These are phyloP conservation scores for Ariopsis seemanni DNA, from an alignment of 2,113 vertebrate species.

Conservation along the genomic window DNA sequence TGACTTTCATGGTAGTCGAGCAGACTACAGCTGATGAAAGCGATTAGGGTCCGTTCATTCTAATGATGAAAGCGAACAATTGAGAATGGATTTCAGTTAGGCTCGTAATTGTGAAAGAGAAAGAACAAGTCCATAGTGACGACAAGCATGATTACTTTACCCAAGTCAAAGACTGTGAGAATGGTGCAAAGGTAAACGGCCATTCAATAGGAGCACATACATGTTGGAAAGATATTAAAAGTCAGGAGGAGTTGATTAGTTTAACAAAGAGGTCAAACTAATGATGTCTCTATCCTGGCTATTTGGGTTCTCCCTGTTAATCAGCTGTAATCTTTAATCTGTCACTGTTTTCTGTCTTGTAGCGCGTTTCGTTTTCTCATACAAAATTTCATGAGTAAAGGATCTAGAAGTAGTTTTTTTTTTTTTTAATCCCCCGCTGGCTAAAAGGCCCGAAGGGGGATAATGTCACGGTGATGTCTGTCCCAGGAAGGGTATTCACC, in stretches of 20 bases:
- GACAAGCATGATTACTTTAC: not conserved
- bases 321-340: slow-evolving; percentile 53
- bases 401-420: not conserved
- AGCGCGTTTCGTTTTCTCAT: slow-evolving; percentile 7
- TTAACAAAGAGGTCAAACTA: not conserved
- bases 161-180: not conserved
- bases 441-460: too few species aligned
- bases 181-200: not conserved
- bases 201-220: not conserved
- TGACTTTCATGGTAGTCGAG: not conserved
- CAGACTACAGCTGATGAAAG: not conserved
- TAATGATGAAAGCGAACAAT: not conserved
- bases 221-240: not conserved
- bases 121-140: not conserved
- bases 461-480: too few species aligned
- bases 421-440: too few species aligned
- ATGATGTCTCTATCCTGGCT: not conserved
- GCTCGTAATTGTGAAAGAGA: not conserved
- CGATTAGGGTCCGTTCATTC: not conserved
- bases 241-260: not conserved
- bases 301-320: slow-evolving; percentile 40
- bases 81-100: not conserved
- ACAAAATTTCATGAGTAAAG: not conserved
- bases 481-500: too few species aligned
- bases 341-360: slow-evolving; percentile 50